Evolutionary conservation across 1,140 invertebrate species (phyloP).

Genomic region (Drosophila baimaii): DNA sequence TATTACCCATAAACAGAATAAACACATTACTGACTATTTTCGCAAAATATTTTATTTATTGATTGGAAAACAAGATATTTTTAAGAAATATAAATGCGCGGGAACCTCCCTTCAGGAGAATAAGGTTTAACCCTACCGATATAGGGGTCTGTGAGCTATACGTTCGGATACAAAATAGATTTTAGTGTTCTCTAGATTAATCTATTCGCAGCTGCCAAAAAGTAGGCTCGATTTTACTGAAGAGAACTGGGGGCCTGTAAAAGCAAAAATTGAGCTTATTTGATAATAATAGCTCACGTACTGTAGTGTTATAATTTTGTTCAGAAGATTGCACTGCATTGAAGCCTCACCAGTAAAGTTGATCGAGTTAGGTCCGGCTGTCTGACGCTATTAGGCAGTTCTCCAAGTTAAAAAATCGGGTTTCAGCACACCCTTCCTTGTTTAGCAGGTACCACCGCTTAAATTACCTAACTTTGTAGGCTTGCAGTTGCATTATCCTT

Average conservation of each 20-base stretch:
- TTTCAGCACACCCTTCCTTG: neutral
- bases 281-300: neutral
- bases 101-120: too few relatives aligned
- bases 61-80: neutral
- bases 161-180: conserved; percentile 2
- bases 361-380: too few relatives aligned
- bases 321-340: too few relatives aligned
- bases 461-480: too few relatives aligned
- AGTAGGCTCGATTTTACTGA: neutral
- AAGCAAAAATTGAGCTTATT: neutral
- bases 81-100: too few relatives aligned
- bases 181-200: neutral
- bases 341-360: neutral
- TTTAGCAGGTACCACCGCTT: neutral
- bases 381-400: too few relatives aligned
- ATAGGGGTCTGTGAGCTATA: too few relatives aligned
- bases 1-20: conserved; percentile 66
- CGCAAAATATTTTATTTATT: conserved; percentile 1
- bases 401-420: too few relatives aligned
- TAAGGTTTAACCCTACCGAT: too few relatives aligned
- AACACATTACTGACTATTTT: conserved; percentile 48
- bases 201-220: neutral
- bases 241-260: neutral
- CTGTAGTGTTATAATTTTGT: neutral
- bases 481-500: too few relatives aligned